Evolutionary conservation across 1,140 invertebrate species (phyloP).

Genomic region (Neelides sp.): DNA sequence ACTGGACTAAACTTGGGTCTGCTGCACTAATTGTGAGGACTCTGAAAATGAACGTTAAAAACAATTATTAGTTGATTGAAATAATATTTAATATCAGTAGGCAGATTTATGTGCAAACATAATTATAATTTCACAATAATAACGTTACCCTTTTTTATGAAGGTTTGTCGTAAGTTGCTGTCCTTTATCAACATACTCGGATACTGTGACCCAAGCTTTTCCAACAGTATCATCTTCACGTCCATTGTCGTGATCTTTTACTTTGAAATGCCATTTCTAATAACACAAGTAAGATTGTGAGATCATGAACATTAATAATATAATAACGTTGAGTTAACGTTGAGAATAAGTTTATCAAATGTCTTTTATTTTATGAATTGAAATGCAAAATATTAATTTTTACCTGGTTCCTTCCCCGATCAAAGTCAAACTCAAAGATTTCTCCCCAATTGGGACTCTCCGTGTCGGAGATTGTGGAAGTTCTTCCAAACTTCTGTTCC

Average conservation of each 20-base stretch:
- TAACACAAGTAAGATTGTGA: not conserved
- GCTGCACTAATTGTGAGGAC: too few species aligned
- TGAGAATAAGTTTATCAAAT: too few species aligned
- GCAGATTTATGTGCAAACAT: not conserved
- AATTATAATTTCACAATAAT: not conserved
- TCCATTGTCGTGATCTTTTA: conserved; percentile 23
- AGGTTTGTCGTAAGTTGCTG: conserved; percentile 22
- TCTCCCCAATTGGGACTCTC: conserved; percentile 26
- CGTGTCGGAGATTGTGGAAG: conserved; percentile 10
- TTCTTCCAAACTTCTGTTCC: conserved; percentile 14
- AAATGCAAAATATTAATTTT: too few species aligned
- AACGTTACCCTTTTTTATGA: conserved; percentile 16
- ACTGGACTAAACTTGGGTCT: too few species aligned
- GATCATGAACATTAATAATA: too few species aligned
- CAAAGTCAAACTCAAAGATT: conserved; percentile 24
- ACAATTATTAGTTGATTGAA: not conserved
- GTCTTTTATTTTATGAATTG: too few species aligned
- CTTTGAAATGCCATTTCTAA: conserved; percentile 18
- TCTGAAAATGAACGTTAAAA: too few species aligned
- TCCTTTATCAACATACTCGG: conserved; percentile 23
- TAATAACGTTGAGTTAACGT: too few species aligned
- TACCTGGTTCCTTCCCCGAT: conserved; percentile 23
- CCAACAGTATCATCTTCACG: conserved; percentile 27
- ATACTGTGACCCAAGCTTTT: conserved; percentile 23
- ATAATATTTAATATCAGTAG: not conserved